phyloP scores from a whole-genome alignment of 2,888 invertebrate species.

The Pollenia amentaria region DNA sequence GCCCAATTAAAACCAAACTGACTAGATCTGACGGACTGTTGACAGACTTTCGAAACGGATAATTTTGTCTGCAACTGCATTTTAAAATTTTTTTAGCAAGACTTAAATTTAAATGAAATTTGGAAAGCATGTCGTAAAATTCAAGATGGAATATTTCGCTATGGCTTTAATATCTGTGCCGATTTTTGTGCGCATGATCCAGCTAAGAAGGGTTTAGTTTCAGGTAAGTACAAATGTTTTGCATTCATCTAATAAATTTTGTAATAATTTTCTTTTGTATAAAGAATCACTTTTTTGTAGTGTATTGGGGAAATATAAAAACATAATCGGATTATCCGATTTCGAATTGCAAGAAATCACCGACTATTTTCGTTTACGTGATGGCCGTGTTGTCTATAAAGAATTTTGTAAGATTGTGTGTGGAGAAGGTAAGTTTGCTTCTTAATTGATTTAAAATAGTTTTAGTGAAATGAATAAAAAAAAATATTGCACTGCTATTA shows the following conservation, averaged over 20 bases:
- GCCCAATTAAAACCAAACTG: no score
- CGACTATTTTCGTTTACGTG: constrained; percentile 92
- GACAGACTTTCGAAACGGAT: no score
- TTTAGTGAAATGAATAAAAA: neutral
- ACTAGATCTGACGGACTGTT: no score
- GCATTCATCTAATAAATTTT: neutral
- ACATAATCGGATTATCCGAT: constrained; percentile 89
- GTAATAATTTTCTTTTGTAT: constrained; percentile 58
- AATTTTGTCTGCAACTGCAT: no score
- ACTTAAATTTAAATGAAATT: constrained; percentile 86
- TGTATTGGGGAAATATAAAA: constrained; percentile 88
- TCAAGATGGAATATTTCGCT: constrained; percentile 89
- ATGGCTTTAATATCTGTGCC: constrained; percentile 89
- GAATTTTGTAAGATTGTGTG: constrained; percentile 90
- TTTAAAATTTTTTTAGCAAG: constrained; percentile 63
- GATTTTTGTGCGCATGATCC: constrained; percentile 90
- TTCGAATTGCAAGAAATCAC: constrained; percentile 90
- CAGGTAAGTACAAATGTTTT: constrained; percentile 85
- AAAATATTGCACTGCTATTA: constrained; percentile 40
- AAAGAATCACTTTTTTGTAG: constrained; percentile 90
- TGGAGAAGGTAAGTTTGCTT: constrained; percentile 78
- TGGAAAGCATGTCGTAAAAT: constrained; percentile 94
- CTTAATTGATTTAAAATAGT: constrained; percentile 76
- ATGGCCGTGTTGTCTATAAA: constrained; percentile 90
- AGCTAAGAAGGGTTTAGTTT: constrained; percentile 88